Evolutionary conservation across 2,797 vertebrate species (phyloP).

Genomic region (Malacoraja senta): DNA sequence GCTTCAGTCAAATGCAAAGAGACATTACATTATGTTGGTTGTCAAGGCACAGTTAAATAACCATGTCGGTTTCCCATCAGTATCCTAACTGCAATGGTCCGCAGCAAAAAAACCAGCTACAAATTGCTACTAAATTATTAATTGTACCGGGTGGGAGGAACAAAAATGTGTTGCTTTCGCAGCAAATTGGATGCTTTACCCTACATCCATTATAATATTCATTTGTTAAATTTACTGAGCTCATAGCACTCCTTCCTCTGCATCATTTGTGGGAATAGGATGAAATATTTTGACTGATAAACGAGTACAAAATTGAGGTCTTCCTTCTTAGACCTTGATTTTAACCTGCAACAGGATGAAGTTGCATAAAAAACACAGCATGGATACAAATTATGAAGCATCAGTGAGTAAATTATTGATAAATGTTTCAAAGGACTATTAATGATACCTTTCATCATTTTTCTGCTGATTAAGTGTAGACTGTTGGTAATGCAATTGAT

Average conservation of each 20-base stretch:
- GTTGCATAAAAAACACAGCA: too few species aligned
- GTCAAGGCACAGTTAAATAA: not conserved
- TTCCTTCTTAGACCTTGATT: not conserved
- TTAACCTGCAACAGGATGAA: too few species aligned
- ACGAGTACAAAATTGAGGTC: not conserved
- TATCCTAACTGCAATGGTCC: not conserved
- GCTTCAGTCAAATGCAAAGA: not conserved
- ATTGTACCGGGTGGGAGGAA: not conserved
- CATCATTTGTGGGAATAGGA: not conserved
- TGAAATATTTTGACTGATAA: not conserved
- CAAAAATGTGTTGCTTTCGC: not conserved
- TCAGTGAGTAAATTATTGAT: too few species aligned
- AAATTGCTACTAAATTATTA: conserved; percentile 17
- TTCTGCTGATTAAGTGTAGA: too few species aligned
- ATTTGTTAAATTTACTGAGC: not conserved
- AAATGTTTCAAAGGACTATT: too few species aligned
- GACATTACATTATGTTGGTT: not conserved
- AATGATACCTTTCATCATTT: too few species aligned
- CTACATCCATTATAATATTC: not conserved
- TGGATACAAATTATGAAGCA: too few species aligned
- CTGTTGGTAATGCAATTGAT: too few species aligned
- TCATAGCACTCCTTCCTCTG: not conserved
- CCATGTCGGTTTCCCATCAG: not conserved
- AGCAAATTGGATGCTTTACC: not conserved
- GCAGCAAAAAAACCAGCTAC: not conserved